Conservation (phyloP, 2,797 vertebrate genomes). For the Yasuhikotakia modesta region DNA sequence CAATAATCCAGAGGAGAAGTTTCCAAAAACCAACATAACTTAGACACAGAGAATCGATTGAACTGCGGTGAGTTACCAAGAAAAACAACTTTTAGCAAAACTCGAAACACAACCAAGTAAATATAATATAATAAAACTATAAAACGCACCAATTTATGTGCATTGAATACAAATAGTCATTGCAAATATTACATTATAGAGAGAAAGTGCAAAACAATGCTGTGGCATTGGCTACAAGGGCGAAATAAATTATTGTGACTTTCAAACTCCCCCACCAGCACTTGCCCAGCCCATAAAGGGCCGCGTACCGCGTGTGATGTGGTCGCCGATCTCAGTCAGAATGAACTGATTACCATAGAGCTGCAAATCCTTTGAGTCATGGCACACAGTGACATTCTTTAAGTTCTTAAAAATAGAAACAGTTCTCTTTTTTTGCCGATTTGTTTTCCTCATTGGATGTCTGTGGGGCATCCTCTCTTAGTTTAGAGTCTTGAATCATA, state of each 20-base stretch:
- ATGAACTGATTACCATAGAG: slow-evolving; percentile 81
- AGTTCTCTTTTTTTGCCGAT: slow-evolving; percentile 69
- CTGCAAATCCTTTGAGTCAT: slow-evolving; percentile 77
- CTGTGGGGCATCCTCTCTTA: slow-evolving; percentile 77
- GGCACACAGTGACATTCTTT: slow-evolving; percentile 78
- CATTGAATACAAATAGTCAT: slow-evolving; percentile 29
- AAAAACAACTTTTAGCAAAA: slow-evolving; percentile 28
- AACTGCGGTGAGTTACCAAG: slow-evolving; percentile 1
- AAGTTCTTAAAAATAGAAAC: slow-evolving; percentile 82
- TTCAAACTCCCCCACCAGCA: slow-evolving; percentile 51
- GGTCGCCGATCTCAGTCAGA: slow-evolving; percentile 76
- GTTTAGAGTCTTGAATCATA: slow-evolving; percentile 75
- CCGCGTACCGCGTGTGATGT: slow-evolving; percentile 76
- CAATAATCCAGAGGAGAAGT: no score
- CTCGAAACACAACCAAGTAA: slow-evolving; percentile 32
- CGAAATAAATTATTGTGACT: slow-evolving; percentile 68
- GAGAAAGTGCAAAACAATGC: slow-evolving; percentile 51
- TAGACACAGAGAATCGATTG: not conserved
- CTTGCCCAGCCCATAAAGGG: slow-evolving; percentile 71
- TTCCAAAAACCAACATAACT: no score
- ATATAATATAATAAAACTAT: slow-evolving; percentile 8
- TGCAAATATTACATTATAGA: slow-evolving; percentile 39
- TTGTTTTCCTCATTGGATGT: slow-evolving; percentile 74
- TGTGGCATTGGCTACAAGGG: slow-evolving; percentile 59
- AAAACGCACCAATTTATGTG: slow-evolving; percentile 8